Base-by-base conservation (phyloP, 2,113 vertebrate genomes). In the Pseudorasbora parva region DNA sequence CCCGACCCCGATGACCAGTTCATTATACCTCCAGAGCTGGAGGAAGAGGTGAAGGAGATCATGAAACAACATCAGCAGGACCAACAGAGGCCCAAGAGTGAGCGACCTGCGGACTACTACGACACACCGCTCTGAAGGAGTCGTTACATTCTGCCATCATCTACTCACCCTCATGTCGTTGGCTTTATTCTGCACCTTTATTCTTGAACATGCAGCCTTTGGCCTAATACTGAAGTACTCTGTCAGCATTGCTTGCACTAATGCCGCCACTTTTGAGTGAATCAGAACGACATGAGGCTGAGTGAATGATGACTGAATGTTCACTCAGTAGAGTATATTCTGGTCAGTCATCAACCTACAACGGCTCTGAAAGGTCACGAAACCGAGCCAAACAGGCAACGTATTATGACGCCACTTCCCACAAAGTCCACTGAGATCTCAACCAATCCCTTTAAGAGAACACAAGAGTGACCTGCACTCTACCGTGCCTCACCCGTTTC, bases 41-140 rank as follows among this genome's bases (percentile, higher is more conserved):
- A 99, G 87, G 98, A 99, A 89, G 98, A 99, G 85, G 98, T 99
- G 69, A 98, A 96, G 88, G 97, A 99, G 89, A 97, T 99, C 71
- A 99, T 99, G 96, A 99, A 97, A 83, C 97, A 99, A 85, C 98
- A 98, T 90, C 97, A 97, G 91, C 96, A 96, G 30, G 96, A 96
- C 59, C 95, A 96, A 76, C 97, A 95, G 86, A 93, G 94, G 89
- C 96, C 93, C 33, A 94, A 93, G 0, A 86, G 86, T 54, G 96
- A 97, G 66, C 96, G 94, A 81, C 93, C 96, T 81, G 91, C 94
- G 5, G 97, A 98, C 90, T 96, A 92, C 91, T 97, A 96, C 0
- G 97, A 98, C 62, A 99, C 97, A 0, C 97, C 97, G 8, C 96
- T 98, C 91, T 99, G 96, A 98, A 11, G 84, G 64, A 54, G 87